Evolutionary conservation across 1,140 invertebrate genomes (phyloP).

Genomic region (Bombus picipes): DNA sequence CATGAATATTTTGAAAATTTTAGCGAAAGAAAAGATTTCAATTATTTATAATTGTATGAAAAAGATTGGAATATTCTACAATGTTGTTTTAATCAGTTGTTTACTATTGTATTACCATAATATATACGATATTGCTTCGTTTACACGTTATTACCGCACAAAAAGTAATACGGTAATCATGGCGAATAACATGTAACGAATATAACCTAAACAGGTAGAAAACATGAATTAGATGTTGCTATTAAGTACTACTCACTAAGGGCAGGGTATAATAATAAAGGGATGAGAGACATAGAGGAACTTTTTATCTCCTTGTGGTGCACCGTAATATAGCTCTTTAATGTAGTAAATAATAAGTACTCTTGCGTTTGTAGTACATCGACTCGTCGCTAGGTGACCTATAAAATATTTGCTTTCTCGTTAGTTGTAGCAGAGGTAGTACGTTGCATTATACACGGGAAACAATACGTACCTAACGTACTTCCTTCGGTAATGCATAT

Average conservation of each 20-base stretch:
- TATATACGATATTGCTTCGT: background rate
- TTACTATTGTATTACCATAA: background rate
- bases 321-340: too few species aligned
- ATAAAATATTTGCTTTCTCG: background rate
- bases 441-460: background rate
- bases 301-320: background rate
- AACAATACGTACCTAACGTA: background rate
- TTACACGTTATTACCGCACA: background rate
- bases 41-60: too few species aligned
- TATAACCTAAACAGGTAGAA: background rate
- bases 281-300: background rate
- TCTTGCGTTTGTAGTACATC: background rate
- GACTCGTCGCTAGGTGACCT: background rate
- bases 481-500: constrained; percentile 24
- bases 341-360: background rate
- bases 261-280: background rate
- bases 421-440: background rate
- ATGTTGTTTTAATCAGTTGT: background rate
- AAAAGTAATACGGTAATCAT: too few species aligned
- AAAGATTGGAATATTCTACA: background rate
- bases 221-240: background rate
- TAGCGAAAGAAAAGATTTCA: too few species aligned
- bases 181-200: background rate
- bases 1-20: too few species aligned
- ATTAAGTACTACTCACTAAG: background rate